A percentile compares a stretch with the other conserved stretches of the same genome.
Evolutionary conservation across 2,797 vertebrate species (phyloP).

Genomic region (Acipenser oxyrinchus): DNA sequence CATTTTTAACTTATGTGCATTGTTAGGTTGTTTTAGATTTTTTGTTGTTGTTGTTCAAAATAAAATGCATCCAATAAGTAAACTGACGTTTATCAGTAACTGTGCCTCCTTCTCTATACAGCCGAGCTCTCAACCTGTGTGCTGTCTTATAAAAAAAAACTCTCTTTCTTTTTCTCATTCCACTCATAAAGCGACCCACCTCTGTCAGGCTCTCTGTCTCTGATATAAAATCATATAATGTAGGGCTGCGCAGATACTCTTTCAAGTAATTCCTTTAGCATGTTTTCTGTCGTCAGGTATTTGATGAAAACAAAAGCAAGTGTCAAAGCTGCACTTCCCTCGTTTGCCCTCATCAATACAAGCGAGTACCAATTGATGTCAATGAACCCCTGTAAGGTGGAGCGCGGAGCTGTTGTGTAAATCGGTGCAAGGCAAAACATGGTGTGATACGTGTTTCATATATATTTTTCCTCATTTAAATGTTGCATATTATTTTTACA

Average conservation of each 20-base stretch:
- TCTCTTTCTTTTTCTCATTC: background rate
- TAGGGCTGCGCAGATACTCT: background rate
- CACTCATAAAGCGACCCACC: background rate
- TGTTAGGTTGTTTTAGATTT: slow-evolving; percentile 74
- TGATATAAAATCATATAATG: background rate
- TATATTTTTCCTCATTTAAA: too few species aligned
- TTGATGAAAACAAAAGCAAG: background rate
- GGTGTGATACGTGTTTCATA: too few species aligned
- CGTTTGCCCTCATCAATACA: too few species aligned
- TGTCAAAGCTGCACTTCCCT: background rate
- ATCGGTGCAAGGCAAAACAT: too few species aligned
- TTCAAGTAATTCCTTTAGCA: background rate
- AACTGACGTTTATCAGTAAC: slow-evolving; percentile 48
- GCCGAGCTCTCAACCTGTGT: background rate
- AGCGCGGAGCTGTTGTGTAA: too few species aligned
- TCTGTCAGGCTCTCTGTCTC: background rate
- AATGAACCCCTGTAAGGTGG: too few species aligned
- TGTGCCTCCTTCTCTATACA: slow-evolving; percentile 16
- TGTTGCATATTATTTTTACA: too few species aligned
- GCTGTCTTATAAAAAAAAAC: background rate
- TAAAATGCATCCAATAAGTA: slow-evolving; percentile 79
- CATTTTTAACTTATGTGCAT: slow-evolving; percentile 84
- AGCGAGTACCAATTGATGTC: too few species aligned
- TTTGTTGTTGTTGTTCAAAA: slow-evolving; percentile 76
- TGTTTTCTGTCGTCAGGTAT: background rate